Percentiles rank a stretch among this genome's conserved stretches.
phyloP scores from a whole-genome alignment of 2,888 invertebrate genomes.

The Exephanes ischioxanthus region DNA sequence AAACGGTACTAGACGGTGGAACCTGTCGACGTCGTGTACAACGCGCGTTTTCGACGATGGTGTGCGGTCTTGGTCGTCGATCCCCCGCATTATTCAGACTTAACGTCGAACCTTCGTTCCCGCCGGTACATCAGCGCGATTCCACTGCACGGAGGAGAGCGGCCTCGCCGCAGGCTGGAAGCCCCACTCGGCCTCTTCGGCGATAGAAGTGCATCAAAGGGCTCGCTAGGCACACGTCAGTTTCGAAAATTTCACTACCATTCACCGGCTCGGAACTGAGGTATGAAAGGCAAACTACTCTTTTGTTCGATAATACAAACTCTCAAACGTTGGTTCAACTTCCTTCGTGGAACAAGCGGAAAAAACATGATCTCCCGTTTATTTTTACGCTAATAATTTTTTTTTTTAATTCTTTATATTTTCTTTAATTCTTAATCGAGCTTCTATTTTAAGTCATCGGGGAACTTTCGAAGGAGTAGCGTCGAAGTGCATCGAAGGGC shows the following conservation, averaged over 20 bases:
- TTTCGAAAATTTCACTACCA: not conserved
- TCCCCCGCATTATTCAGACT: conserved; percentile 62
- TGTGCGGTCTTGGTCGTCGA: conserved; percentile 53
- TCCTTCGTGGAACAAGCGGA: not conserved
- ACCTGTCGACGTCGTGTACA: conserved; percentile 43
- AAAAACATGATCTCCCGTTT: not conserved
- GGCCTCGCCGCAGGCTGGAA: conserved; percentile 17
- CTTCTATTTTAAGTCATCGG: not conserved
- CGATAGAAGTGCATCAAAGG: conserved; percentile 17
- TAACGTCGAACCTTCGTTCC: conserved; percentile 51
- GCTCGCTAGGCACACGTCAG: conserved; percentile 1
- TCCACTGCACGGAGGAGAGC: not conserved
- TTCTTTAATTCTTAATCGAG: not conserved
- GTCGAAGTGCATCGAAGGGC: not conserved
- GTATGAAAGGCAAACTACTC: not conserved
- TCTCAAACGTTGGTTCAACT: not conserved
- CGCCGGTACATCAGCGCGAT: not conserved
- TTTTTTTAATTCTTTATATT: not conserved
- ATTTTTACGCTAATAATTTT: not conserved
- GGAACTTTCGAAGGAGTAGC: not conserved
- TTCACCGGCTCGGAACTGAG: not conserved
- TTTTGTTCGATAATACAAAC: not conserved
- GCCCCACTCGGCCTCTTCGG: conserved; percentile 14
- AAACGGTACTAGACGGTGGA: not conserved
- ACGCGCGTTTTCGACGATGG: conserved; percentile 33